Evolutionary conservation across 2,888 invertebrate genomes (phyloP).

Genomic region (Euzophera pinguis): DNA sequence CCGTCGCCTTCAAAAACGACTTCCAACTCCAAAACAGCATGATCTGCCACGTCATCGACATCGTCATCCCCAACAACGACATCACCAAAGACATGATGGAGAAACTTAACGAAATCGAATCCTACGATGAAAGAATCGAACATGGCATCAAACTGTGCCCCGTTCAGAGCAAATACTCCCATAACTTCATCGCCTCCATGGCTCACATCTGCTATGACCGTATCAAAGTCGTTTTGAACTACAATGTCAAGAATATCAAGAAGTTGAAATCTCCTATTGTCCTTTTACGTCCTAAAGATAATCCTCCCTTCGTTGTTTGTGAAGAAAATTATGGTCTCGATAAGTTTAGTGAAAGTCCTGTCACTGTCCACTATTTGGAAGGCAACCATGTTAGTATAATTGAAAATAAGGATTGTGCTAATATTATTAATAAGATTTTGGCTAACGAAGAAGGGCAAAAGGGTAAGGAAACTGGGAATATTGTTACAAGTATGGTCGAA

Average conservation of each 20-base stretch:
- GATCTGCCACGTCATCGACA: conserved; percentile 77
- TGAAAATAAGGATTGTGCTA: conserved; percentile 81
- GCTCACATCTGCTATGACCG: conserved; percentile 66
- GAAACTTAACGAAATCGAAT: conserved; percentile 72
- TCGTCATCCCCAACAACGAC: conserved; percentile 63
- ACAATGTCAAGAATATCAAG: conserved; percentile 59
- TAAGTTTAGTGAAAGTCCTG: conserved; percentile 75
- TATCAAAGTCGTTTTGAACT: conserved; percentile 72
- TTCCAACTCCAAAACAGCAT: conserved; percentile 78
- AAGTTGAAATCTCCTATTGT: conserved; percentile 80
- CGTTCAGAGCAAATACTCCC: conserved; percentile 56
- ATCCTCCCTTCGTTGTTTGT: conserved; percentile 65
- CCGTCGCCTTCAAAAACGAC: conserved; percentile 64
- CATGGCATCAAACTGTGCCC: conserved; percentile 58
- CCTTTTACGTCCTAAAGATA: conserved; percentile 82
- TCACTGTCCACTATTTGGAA: conserved; percentile 82
- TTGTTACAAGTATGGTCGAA: conserved; percentile 60
- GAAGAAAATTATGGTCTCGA: conserved; percentile 84
- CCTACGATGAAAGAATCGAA: conserved; percentile 79
- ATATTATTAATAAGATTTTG: conserved; percentile 79
- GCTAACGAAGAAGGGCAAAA: conserved; percentile 35
- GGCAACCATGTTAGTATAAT: conserved; percentile 86
- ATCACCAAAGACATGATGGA: conserved; percentile 49
- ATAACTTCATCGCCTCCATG: conserved; percentile 44
- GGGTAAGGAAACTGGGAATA: conserved; percentile 45